Percentiles rank a stretch among this genome's conserved stretches.
Conservation (phyloP, 2,888 invertebrate species). For the Euclidia mi region DNA sequence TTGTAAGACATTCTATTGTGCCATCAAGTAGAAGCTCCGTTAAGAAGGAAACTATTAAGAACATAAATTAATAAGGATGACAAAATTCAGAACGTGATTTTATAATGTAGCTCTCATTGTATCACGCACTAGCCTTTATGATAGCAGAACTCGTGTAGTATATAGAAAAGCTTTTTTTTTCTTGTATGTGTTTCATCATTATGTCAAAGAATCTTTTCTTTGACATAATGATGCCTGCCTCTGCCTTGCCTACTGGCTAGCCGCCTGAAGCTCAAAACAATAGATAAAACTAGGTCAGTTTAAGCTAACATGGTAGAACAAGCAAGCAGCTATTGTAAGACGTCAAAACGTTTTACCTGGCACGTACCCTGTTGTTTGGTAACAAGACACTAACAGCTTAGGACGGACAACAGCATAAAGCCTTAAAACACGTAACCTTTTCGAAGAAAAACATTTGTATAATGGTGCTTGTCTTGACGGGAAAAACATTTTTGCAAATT, state of each 20-base stretch:
- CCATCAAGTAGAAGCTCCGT: too few species aligned
- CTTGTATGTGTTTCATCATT: too few species aligned
- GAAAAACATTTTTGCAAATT: constrained; percentile 1
- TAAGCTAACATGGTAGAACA: constrained; percentile 18
- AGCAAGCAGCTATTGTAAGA: constrained; percentile 16
- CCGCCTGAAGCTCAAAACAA: constrained; percentile 26
- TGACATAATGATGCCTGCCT: not conserved
- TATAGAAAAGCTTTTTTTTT: too few species aligned
- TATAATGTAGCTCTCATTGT: too few species aligned
- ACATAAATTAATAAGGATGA: too few species aligned
- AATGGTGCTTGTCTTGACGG: not conserved
- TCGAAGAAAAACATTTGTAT: not conserved
- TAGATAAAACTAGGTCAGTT: constrained; percentile 31
- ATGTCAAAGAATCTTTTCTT: not conserved
- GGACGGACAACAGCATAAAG: constrained; percentile 4
- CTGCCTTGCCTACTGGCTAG: constrained; percentile 1
- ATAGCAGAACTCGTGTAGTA: too few species aligned
- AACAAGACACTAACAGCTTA: constrained; percentile 10
- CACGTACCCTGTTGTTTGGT: constrained; percentile 8
- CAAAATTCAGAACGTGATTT: too few species aligned
- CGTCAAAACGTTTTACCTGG: constrained; percentile 9
- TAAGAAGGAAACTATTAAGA: too few species aligned
- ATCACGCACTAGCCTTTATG: too few species aligned
- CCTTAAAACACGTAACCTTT: not conserved
- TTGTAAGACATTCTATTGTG: too few species aligned